These are phyloP conservation scores for Heliothis subflexa DNA, from an alignment of 1,140 invertebrate genomes.

Conservation along the genomic window DNA sequence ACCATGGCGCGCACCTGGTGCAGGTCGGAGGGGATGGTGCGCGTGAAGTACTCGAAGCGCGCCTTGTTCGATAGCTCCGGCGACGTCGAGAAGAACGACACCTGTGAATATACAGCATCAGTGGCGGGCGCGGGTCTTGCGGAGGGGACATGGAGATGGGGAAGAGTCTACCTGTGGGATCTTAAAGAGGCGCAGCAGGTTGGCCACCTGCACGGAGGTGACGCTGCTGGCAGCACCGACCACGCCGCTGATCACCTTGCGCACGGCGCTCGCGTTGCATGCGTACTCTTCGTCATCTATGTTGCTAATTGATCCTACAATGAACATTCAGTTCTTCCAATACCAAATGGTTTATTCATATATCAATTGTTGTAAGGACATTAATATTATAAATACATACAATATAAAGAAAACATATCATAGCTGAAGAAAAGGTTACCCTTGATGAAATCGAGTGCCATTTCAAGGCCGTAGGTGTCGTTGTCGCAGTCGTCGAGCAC, in stretches of 20 bases:
- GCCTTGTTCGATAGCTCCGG: conserved; percentile 98
- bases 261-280: conserved; percentile 93
- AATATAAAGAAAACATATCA: not conserved
- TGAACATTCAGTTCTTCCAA: not conserved
- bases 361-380: no score
- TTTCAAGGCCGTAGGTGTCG: conserved; percentile 97
- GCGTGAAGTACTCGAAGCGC: conserved; percentile 97
- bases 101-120: conserved; percentile 88
- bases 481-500: conserved; percentile 98
- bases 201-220: conserved; percentile 98
- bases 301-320: conserved; percentile 97
- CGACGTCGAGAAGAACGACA: conserved; percentile 98
- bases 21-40: conserved; percentile 98
- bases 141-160: no score
- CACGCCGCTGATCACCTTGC: conserved; percentile 93
- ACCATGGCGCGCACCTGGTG: conserved; percentile 98
- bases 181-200: conserved; percentile 89
- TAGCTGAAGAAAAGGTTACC: conserved; percentile 85
- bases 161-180: conserved; percentile 68
- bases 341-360: no score
- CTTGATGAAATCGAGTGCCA: conserved; percentile 98
- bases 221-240: conserved; percentile 97
- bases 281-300: conserved; percentile 96
- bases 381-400: not conserved
- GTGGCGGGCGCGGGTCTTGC: not conserved